A percentile compares a stretch with the other conserved stretches of the same genome.
Conservation (phyloP, 2,113 vertebrate genomes). For the Nerophis ophidion region DNA sequence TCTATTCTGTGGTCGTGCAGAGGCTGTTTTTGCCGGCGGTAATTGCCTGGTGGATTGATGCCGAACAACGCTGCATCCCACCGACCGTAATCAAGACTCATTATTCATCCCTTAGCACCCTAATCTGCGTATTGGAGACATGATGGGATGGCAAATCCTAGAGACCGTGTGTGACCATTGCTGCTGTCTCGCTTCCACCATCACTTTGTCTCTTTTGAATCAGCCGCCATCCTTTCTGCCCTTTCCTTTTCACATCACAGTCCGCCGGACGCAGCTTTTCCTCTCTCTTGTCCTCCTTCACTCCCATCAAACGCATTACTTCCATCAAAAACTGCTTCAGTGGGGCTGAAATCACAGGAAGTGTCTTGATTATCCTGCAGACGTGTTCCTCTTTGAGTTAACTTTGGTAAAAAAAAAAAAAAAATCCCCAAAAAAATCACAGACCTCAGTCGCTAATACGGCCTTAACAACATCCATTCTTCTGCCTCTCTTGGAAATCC, state of each 20-base stretch:
- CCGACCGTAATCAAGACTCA: slow-evolving; percentile 72
- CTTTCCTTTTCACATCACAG: slow-evolving; percentile 32
- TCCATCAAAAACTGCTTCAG: slow-evolving; percentile 42
- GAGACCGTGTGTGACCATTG: slow-evolving; percentile 37
- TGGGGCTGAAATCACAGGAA: slow-evolving; percentile 40
- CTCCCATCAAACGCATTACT: slow-evolving; percentile 43
- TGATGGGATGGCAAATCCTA: slow-evolving; percentile 60
- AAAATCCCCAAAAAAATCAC: too few relatives aligned
- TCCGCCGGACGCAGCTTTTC: slow-evolving; percentile 25
- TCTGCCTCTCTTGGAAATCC: slow-evolving; percentile 37
- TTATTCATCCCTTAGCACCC: slow-evolving; percentile 68
- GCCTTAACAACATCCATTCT: slow-evolving; percentile 40
- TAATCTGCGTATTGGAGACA: slow-evolving; percentile 56
- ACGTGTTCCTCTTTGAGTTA: slow-evolving; percentile 29
- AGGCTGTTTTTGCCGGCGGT: slow-evolving; percentile 55
- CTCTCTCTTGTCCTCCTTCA: slow-evolving; percentile 44
- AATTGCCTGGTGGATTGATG: slow-evolving; percentile 72
- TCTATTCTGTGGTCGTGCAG: too few relatives aligned
- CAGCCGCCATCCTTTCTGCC: slow-evolving; percentile 51
- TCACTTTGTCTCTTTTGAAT: slow-evolving; percentile 43
- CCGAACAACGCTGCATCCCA: slow-evolving; percentile 66
- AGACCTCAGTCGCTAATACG: slow-evolving; percentile 25
- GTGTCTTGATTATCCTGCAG: slow-evolving; percentile 37
- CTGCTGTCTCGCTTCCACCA: slow-evolving; percentile 33
- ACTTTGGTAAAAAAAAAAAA: slow-evolving; percentile 26